Base-by-base conservation (phyloP, 1,140 invertebrate species). In the Eciton burchellii region DNA sequence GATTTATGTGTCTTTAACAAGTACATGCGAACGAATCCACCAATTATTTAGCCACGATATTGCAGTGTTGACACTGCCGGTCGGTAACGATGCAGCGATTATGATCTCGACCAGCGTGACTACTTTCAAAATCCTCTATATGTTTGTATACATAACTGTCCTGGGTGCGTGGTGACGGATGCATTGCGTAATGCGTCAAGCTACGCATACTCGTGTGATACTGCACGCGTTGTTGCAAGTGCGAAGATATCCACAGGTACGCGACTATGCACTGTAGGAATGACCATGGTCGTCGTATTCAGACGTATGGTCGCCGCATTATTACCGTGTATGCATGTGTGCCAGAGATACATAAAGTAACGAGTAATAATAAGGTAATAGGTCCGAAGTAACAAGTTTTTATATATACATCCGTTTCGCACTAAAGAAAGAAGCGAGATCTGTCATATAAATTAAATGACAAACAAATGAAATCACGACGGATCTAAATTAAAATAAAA, bases 101-200 rank as follows among this genome's bases (percentile, higher is more conserved):
- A 68, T 35, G 62, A 68, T 68, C 63, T 29, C 81, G 66, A 86
- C 66, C 74, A 57, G 82, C 73, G 62, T 81, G 84, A 84, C 82
- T 83, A 86, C 84, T 86, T 86, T 84, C 84, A 71, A 86, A 84
- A 81, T 77, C 54, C 60, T 57, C 59, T 41, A 24, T 84, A 59
- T 74, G 72, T 83, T 68, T 85, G 63, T 63, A 77, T 68, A 63
- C 83, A 45, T 43, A 68, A 29, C 62, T 41, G 49, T 35, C 49
- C 45, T 11, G 16, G n/a, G 47, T 54, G 60, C 62, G 47, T 56
- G 62, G 35, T 77, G 74, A 77, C 74, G 62, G 57, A 74, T 35
- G 11, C 60, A 35, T 68, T 68, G 63, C 74, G 74, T 35, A 68
- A 77, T 52, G 45, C 41, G n/a, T 35, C 35, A 35, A 35, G 35